Base-by-base conservation (phyloP, 2,113 vertebrate species). In the Rhizomys pruinosus region DNA sequence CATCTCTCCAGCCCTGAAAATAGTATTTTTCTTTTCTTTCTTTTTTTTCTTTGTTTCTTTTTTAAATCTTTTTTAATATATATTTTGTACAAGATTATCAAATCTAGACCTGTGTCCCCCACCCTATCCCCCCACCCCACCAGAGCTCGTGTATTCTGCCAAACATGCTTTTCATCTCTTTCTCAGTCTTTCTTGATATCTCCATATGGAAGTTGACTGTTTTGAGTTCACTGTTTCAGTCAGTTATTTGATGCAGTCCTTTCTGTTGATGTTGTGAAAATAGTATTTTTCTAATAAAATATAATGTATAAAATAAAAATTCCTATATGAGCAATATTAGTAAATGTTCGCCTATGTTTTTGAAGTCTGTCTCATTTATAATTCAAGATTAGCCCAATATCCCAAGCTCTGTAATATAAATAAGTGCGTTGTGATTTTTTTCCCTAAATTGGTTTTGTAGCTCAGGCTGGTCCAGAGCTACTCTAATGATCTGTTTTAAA, bases 301-400 rank as follows among this genome's bases (percentile, higher is more conserved):
- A 3, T 89, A 34, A 79, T 4, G 27, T 91, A n/a, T 39, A 90
- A 92, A 73, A 72, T 90, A 94, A 92, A 90, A 96, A 37, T 89
- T 59, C 27, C 32, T 57, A 22, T 71, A 80, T 87, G 63, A 89
- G 1, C 32, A 93, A 2, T 84, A 57, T 13, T 96, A 19, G 32
- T 90, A 72, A 93, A 79, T 69, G 11, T 89, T 84, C 37, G n/a
- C n/a, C 71, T 23, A 2, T 78, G 22, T 32, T 73, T 91, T 85
- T 80, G 88, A 78, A 61, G 47, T 90, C 68, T 85, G 0, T 76
- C 61, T 84, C 78, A 69, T 71, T 55, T 3, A 6, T 2, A 47
- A 27, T 20, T 94, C 63, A n/a, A 52, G 81, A 63, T 90, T 69
- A 90, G 39, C 27, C 4, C 72, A 89, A 2, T 25, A 39, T 77